phyloP scores from a whole-genome alignment of 2,797 vertebrate genomes.

The Neosalanx taihuensis region DNA sequence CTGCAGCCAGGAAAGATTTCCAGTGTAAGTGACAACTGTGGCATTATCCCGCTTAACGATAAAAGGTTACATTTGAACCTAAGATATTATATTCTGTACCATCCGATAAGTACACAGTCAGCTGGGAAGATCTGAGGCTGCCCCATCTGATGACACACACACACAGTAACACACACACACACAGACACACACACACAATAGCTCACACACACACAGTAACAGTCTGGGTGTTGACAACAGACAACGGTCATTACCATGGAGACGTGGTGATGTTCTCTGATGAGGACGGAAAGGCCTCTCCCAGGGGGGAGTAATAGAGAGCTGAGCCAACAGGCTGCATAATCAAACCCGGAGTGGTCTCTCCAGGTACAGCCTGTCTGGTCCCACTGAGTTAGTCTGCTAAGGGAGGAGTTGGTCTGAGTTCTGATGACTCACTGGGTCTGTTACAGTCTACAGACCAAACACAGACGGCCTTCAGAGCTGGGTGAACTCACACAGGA shows the following conservation, averaged over 20 bases:
- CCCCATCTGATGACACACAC: conserved; percentile 13
- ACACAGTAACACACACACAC: conserved; percentile 28
- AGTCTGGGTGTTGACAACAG: not conserved
- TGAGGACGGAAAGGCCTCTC: not conserved
- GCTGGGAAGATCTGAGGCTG: conserved; percentile 17
- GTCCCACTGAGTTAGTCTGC: not conserved
- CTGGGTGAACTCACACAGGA: not conserved
- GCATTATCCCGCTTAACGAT: conserved; percentile 55
- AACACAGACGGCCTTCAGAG: not conserved
- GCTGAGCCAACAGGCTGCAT: conserved; percentile 5
- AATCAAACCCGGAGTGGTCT: conserved; percentile 9
- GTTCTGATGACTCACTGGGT: too few relatives aligned
- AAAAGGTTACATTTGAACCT: conserved; percentile 64
- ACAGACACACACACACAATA: not conserved
- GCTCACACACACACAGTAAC: not conserved
- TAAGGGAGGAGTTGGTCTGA: too few relatives aligned
- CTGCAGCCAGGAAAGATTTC: conserved; percentile 44
- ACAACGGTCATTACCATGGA: not conserved
- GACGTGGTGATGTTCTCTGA: not conserved
- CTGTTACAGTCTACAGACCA: too few relatives aligned
- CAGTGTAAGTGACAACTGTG: conserved; percentile 63
- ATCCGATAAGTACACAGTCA: conserved; percentile 38
- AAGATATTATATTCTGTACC: conserved; percentile 6
- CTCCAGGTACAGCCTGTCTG: conserved; percentile 1
- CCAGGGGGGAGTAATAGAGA: not conserved